Evolutionary conservation across 2,888 invertebrate genomes (phyloP).

Genomic region (Caenorhabditis panamensis): DNA sequence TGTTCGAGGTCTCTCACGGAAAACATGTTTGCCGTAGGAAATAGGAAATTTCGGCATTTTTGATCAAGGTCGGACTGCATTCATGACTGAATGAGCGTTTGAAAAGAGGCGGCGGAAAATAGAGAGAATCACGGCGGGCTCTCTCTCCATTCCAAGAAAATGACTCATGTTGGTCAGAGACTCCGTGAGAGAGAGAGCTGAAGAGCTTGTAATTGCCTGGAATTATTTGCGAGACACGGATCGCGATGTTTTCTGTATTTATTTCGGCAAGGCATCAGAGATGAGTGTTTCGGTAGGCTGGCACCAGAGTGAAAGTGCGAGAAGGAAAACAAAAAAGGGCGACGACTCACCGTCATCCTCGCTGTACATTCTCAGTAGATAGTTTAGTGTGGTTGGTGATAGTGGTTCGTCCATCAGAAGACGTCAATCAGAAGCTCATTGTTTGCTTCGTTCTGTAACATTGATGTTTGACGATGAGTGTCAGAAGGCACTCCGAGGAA

Average conservation of each 20-base stretch:
- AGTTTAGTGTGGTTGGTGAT: constrained; percentile 7
- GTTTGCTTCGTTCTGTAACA: constrained; percentile 28
- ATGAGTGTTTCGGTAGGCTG: constrained; percentile 32
- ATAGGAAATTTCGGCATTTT: constrained; percentile 7
- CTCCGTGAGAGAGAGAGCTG: no score
- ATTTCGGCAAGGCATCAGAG: constrained; percentile 25
- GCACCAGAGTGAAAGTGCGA: constrained; percentile 22
- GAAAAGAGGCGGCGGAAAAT: background rate
- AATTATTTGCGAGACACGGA: background rate
- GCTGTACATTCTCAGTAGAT: constrained; percentile 20
- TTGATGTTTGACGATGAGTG: constrained; percentile 14
- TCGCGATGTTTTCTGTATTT: background rate
- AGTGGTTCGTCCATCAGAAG: constrained; percentile 17
- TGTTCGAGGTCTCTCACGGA: background rate
- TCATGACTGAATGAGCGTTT: background rate
- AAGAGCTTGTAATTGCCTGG: background rate
- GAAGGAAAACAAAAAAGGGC: constrained; percentile 9
- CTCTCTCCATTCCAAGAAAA: background rate
- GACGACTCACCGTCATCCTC: constrained; percentile 35
- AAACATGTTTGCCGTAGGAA: constrained; percentile 13
- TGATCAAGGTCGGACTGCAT: constrained; percentile 12
- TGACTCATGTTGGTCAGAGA: constrained; percentile 3
- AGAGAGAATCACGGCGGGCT: background rate
- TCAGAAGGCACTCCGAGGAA: constrained; percentile 11
- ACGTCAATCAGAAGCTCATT: constrained; percentile 39